Conservation (phyloP, 2,797 vertebrate species). For the Poeciliopsis turneri region DNA sequence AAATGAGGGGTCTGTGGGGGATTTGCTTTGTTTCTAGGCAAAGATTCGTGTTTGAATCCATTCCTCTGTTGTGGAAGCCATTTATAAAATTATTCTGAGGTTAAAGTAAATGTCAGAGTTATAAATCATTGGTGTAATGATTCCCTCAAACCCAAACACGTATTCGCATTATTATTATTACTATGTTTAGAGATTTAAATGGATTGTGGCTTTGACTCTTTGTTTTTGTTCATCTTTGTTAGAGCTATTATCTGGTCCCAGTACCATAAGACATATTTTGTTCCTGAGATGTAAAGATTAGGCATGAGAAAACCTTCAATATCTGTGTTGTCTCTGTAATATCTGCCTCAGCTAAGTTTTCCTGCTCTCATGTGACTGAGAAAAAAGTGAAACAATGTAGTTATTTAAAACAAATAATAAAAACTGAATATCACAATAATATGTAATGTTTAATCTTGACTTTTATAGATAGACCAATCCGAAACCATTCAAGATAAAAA, state of each 20-base stretch:
- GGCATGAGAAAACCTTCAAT: neutral
- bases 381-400: neutral
- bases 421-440: neutral
- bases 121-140: conserved; percentile 49
- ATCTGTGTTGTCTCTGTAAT: neutral
- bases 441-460: neutral
- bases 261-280: too few species aligned
- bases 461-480: neutral
- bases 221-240: neutral
- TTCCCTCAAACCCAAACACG: conserved; percentile 19
- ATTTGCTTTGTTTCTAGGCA: conserved; percentile 8
- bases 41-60: conserved; percentile 22
- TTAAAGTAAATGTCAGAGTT: conserved; percentile 42
- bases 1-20: conserved; percentile 9
- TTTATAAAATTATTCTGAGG: conserved; percentile 42
- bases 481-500: neutral
- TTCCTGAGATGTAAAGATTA: neutral
- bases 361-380: neutral
- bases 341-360: neutral
- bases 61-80: conserved; percentile 21
- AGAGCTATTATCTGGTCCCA: neutral
- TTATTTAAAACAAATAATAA: neutral
- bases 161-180: neutral
- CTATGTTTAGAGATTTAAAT: conserved; percentile 12
- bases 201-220: neutral